Base-by-base conservation (phyloP, 2,888 invertebrate genomes). In the Pseudoips prasinana region DNA sequence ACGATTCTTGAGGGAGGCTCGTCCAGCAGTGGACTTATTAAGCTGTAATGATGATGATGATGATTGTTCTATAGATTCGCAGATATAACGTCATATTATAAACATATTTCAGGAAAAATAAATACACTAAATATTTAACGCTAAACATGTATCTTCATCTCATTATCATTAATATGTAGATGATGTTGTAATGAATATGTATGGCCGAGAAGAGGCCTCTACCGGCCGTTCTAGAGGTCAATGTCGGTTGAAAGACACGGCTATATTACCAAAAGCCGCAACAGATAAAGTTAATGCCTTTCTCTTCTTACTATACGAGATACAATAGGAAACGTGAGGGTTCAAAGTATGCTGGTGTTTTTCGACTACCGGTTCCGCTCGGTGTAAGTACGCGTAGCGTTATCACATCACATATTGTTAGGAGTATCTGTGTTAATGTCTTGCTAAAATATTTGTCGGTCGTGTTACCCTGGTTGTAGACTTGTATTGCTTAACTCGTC, bases 201-300 rank as follows among this genome's bases (percentile, higher is more conserved):
- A 77, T 77, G 55, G 41, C 48, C 50, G 66, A 78, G 75, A 74
- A 58, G 78, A 78, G 70, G 73, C 74, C 74, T 74, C 70, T 55
- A 33, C 69, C n/a, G 70, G 68, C 71, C 72, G 73, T 60, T 65
- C 64, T 66, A 71, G 80, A 73, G 84, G 83, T 84, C 84, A 85
- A 82, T 84, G 83, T 82, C 82, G 74, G 68, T 53, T 54, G 61
- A 67, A 69, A 62, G 63, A 64, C 45, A 53, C 63, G 61, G 55
- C 74, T 72, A 72, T 20, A 59, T 25, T 46, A 62, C 23, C 37
- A 7, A 61, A 72, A 73, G 36, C 72, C 59, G 57, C 57, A 39
- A 44, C 46, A 37, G 46, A 57, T 58, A 50, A 53, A 56, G 59
- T 45, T 45, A 50, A 62, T 62, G 52, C 64, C 63, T 64, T 63